Evolutionary conservation across 2,113 vertebrate genomes (phyloP), one percentile per base, ranked within the genome.

Genomic region (Cephalophus harveyi): DNA sequence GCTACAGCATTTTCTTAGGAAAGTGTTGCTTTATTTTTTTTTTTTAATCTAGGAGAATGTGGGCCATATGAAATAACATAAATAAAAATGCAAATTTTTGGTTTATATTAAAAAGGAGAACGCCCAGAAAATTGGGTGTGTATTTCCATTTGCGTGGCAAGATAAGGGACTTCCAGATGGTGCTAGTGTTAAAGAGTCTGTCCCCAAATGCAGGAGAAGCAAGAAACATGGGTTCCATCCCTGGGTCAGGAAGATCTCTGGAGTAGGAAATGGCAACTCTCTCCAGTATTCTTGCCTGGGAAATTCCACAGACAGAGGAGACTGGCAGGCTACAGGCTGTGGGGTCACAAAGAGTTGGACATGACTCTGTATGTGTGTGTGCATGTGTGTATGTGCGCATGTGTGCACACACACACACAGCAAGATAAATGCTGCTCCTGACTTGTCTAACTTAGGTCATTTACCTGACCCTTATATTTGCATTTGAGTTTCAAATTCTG

Each of bases 361-460:
- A 40, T 71, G 67, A 71, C 19, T 23, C 19, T 12, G 19, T 71
- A 19, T 23, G 19, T 40, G 5, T 6, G n/a, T 60, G 59, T 27
- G 25, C 2, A 9, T 57, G 55, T 28, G 27, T 60, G 4, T 33
- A 30, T n/a, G 7, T 0, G 7, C 6, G 5, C 6, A 5, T 6
- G 11, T 13, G 1, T 4, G 2, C 52, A 52, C 52, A 52, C 48
- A 71, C n/a, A 71, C 64, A 36, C 11, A 43, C 9, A 55, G 27
- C 12, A 88, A 97, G 28, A 62, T 46, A 76, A 50, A 60, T 64
- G 46, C 8, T 28, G 5, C 5, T 46, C 8, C 14, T 71, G 64
- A 62, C 5, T 57, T 40, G 16, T 14, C 7, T 76, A 67, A 83
- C 50, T 64, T 57, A 74, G 23, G 12, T 67, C 48, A 10, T 23